These are phyloP conservation scores for Dicerorhinus sumatrensis DNA, from an alignment of 2,113 vertebrate genomes.

Conservation along the genomic window DNA sequence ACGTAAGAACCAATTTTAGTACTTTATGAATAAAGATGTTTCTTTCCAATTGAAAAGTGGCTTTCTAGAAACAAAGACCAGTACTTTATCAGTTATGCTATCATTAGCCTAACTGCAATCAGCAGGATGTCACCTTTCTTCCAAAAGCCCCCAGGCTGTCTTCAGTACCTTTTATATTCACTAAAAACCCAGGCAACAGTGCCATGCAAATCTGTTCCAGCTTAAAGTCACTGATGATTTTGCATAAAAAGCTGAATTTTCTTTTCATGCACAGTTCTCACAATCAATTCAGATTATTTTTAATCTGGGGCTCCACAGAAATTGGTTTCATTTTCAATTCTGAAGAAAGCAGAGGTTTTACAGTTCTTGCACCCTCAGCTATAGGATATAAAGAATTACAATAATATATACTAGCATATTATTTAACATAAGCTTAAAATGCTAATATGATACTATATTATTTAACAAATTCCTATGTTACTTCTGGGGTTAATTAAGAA, in stretches of 20 bases:
- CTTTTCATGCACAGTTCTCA: constrained; percentile 30
- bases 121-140: background rate
- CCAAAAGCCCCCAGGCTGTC: background rate
- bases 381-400: background rate
- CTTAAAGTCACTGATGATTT: constrained; percentile 28
- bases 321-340: constrained; percentile 63
- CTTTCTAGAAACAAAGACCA: constrained; percentile 23
- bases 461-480: background rate
- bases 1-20: constrained; percentile 25
- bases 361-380: background rate
- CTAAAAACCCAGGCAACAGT: background rate
- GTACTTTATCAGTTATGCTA: background rate
- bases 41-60: background rate
- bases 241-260: constrained; percentile 42
- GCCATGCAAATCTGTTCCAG: constrained; percentile 53
- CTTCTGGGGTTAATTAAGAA: constrained; percentile 22
- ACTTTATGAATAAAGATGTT: background rate
- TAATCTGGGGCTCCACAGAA: constrained; percentile 34
- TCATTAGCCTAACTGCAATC: background rate
- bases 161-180: background rate
- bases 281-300: constrained; percentile 61
- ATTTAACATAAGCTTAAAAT: background rate
- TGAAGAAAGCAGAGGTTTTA: constrained; percentile 62
- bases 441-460: background rate
- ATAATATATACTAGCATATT: background rate